Evolutionary conservation across 2,113 vertebrate genomes (phyloP).

Genomic region (Semnornis frantzii): DNA sequence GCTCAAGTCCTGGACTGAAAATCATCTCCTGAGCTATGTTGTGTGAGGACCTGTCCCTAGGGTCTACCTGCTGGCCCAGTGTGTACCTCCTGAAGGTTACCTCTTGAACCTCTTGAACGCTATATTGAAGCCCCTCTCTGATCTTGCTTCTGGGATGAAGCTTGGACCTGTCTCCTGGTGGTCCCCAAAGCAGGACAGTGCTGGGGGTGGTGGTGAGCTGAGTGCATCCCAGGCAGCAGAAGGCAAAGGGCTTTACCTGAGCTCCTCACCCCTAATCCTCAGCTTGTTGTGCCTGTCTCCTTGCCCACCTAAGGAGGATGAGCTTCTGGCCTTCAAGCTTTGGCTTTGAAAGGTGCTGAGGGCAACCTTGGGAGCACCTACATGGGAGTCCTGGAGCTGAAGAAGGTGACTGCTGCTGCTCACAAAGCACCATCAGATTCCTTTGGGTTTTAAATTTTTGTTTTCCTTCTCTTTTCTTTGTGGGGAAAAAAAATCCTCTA

Average conservation of each 20-base stretch:
- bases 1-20: background rate
- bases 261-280: background rate
- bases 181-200: background rate
- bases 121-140: background rate
- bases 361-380: background rate
- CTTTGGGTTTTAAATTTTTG: too few relatives aligned
- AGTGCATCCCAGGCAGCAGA: background rate
- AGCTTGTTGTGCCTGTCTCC: background rate
- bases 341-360: background rate
- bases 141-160: background rate
- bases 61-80: rapidly evolving
- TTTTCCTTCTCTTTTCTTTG: background rate
- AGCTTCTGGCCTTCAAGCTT: background rate
- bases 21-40: background rate
- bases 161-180: background rate
- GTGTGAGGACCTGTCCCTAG: too few relatives aligned
- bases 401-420: background rate
- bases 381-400: background rate
- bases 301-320: background rate
- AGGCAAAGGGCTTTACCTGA: background rate
- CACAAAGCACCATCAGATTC: background rate
- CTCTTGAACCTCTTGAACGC: background rate
- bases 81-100: background rate
- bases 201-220: background rate
- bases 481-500: background rate